phyloP scores from a whole-genome alignment of 2,797 vertebrate species.

The Perodicticus potto region DNA sequence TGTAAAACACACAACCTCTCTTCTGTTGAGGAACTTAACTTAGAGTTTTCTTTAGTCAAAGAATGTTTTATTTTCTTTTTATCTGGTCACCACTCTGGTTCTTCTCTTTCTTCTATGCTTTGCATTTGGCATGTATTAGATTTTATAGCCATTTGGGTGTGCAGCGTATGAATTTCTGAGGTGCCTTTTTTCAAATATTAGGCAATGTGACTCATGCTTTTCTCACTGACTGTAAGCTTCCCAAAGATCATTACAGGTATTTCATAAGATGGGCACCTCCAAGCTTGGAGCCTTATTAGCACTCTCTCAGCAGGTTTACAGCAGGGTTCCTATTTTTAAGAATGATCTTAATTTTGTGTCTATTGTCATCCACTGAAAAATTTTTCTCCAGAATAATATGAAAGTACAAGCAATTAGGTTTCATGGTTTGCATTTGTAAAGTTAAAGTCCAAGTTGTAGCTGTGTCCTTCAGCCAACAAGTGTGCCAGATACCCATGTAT shows the following conservation, averaged over 20 bases:
- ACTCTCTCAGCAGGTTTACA: neutral
- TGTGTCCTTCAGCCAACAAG: no score
- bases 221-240: neutral
- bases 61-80: neutral
- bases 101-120: neutral
- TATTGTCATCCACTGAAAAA: neutral
- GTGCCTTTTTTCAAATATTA: neutral
- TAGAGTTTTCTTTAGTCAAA: neutral
- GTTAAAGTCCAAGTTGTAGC: no score
- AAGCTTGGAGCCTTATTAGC: neutral
- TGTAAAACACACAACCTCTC: neutral
- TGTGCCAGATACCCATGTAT: no score
- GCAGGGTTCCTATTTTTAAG: neutral
- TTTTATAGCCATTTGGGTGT: neutral
- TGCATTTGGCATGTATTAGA: neutral
- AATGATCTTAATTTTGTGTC: slow-evolving; percentile 16
- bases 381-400: no score
- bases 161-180: neutral
- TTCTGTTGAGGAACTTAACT: neutral
- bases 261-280: neutral
- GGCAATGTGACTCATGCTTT: neutral
- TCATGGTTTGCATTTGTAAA: no score
- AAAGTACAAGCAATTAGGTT: no score
- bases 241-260: neutral
- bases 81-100: neutral